Conservation (phyloP, 2,113 vertebrate species). For the Passer domesticus region DNA sequence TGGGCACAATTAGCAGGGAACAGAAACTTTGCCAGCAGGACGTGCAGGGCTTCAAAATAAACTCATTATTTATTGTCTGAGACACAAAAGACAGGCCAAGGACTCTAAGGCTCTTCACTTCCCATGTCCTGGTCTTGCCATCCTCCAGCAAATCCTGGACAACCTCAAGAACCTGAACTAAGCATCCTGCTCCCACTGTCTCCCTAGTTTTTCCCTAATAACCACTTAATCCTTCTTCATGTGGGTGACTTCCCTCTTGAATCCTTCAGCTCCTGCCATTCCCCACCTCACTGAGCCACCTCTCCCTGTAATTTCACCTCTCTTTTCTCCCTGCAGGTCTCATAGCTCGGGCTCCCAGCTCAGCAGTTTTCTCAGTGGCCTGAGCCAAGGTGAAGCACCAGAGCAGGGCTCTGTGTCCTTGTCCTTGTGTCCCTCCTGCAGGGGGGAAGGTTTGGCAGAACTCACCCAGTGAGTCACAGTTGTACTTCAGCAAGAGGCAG, state of each 20-base stretch:
- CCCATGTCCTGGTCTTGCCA: background rate
- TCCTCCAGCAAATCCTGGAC: background rate
- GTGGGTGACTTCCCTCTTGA: background rate
- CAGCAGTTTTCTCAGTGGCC: background rate
- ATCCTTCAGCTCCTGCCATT: background rate
- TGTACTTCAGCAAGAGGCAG: background rate
- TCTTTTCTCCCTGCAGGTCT: background rate
- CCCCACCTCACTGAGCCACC: background rate
- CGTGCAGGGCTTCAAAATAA: fast-evolving
- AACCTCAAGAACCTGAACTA: background rate
- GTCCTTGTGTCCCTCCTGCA: background rate
- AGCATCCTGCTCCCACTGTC: background rate
- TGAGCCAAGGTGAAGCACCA: background rate
- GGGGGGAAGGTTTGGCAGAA: background rate
- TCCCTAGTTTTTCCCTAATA: fast-evolving
- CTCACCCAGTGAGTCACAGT: background rate
- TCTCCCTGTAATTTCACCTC: background rate
- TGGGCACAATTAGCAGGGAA: background rate
- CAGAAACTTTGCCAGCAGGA: background rate
- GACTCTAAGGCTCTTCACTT: background rate
- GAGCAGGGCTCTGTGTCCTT: background rate
- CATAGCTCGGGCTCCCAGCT: background rate
- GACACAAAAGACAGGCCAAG: background rate
- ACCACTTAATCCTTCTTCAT: background rate
- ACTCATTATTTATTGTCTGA: background rate